phyloP scores from a whole-genome alignment of 1,140 invertebrate genomes.

The Bacillus rossius region DNA sequence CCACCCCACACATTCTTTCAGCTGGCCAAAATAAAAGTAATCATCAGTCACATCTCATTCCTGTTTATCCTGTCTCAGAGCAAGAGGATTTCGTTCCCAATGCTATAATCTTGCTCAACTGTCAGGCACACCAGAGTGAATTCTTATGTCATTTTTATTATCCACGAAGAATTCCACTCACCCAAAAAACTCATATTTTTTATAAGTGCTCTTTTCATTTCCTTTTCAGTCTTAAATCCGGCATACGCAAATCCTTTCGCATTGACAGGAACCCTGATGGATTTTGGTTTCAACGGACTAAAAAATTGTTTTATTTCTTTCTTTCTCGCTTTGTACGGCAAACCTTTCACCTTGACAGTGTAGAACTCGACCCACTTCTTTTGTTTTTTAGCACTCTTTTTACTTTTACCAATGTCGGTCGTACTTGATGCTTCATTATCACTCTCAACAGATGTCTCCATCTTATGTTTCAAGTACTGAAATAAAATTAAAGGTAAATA shows the following conservation, averaged over 20 bases:
- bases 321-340: constrained; percentile 68
- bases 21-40: too few species aligned
- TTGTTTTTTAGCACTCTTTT: constrained; percentile 30
- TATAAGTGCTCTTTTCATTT: constrained; percentile 71
- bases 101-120: too few species aligned
- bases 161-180: constrained; percentile 44
- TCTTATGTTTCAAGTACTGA: constrained; percentile 32
- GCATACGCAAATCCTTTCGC: constrained; percentile 85
- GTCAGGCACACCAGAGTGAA: too few species aligned
- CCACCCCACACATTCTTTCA: too few species aligned
- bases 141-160: too few species aligned
- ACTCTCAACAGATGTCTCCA: constrained; percentile 47
- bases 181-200: constrained; percentile 85
- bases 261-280: constrained; percentile 71
- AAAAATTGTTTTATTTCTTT: constrained; percentile 83
- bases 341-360: constrained; percentile 51
- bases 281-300: constrained; percentile 66
- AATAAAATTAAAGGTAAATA: constrained; percentile 6
- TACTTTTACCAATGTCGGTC: constrained; percentile 24
- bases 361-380: constrained; percentile 30
- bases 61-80: too few species aligned
- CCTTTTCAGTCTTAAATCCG: constrained; percentile 78
- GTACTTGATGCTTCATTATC: constrained; percentile 32
- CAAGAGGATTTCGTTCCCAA: too few species aligned
- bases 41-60: too few species aligned